Conservation (phyloP, 2,888 invertebrate species). For the Imbricaverruca yamaguchii region DNA sequence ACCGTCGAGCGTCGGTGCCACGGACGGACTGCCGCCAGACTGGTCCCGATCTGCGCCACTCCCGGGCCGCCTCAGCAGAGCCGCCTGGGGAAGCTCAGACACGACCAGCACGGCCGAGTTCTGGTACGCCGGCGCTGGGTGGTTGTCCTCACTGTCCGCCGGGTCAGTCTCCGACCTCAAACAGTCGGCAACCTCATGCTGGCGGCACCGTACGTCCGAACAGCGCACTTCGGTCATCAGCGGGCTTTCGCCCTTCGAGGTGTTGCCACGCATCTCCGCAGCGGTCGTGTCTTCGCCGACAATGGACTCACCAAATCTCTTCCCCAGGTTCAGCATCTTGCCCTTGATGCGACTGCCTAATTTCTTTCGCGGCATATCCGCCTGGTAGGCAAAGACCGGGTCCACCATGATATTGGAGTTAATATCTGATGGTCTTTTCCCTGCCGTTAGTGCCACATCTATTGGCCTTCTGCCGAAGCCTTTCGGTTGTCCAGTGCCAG, state of each 20-base stretch:
- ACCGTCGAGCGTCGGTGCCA: too few species aligned
- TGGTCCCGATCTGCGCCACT: too few species aligned
- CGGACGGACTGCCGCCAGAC: too few species aligned
- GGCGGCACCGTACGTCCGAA: background rate
- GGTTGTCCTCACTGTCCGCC: background rate
- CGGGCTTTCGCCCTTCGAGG: background rate
- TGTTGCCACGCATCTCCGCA: too few species aligned
- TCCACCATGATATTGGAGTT: background rate
- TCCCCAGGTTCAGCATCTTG: background rate
- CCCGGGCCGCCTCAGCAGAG: background rate
- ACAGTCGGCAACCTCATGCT: background rate
- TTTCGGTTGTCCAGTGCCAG: background rate
- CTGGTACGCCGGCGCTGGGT: background rate
- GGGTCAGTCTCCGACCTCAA: background rate
- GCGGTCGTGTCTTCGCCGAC: background rate
- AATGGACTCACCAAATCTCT: background rate
- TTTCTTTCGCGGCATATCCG: background rate
- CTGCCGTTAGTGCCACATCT: background rate
- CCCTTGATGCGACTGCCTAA: background rate
- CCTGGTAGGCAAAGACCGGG: background rate
- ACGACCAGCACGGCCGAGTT: background rate
- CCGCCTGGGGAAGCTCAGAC: background rate
- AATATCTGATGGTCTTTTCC: background rate
- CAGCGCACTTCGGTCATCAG: too few species aligned
- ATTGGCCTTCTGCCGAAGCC: background rate